Evolutionary conservation across 2,888 invertebrate species (phyloP).

Genomic region (Eudasyphora cyanicolor): DNA sequence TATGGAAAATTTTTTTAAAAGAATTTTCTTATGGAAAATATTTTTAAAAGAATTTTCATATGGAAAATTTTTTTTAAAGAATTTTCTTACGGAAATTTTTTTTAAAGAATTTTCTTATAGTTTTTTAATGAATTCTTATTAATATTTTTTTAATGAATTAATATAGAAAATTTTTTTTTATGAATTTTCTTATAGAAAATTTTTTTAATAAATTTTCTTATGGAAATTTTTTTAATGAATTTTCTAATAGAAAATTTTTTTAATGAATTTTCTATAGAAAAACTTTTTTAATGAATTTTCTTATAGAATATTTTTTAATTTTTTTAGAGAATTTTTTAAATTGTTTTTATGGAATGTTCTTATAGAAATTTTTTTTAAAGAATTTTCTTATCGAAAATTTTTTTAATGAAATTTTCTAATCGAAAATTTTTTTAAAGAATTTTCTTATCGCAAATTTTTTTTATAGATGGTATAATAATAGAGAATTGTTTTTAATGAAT

Average conservation of each 20-base stretch:
- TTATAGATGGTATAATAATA: background rate
- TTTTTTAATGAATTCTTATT: background rate
- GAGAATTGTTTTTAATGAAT: background rate
- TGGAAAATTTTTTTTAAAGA: too few species aligned
- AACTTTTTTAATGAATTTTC: background rate
- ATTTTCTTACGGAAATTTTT: background rate
- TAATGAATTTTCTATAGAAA: too few species aligned
- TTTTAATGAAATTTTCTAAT: background rate
- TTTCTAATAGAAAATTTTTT: too few species aligned
- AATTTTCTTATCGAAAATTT: too few species aligned
- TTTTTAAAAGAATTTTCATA: background rate
- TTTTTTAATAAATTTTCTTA: too few species aligned
- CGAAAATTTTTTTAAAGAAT: background rate
- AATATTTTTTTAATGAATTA: too few species aligned
- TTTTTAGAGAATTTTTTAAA: background rate
- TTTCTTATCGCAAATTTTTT: background rate
- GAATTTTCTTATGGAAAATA: background rate
- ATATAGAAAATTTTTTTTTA: background rate
- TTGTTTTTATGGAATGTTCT: background rate
- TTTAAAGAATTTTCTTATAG: background rate
- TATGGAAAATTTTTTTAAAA: background rate
- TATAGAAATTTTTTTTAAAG: background rate
- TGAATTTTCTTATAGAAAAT: too few species aligned
- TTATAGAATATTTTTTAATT: background rate
- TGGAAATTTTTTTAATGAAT: too few species aligned